Conservation (phyloP, 2,888 invertebrate species). For the Leucoptera coffeella region DNA sequence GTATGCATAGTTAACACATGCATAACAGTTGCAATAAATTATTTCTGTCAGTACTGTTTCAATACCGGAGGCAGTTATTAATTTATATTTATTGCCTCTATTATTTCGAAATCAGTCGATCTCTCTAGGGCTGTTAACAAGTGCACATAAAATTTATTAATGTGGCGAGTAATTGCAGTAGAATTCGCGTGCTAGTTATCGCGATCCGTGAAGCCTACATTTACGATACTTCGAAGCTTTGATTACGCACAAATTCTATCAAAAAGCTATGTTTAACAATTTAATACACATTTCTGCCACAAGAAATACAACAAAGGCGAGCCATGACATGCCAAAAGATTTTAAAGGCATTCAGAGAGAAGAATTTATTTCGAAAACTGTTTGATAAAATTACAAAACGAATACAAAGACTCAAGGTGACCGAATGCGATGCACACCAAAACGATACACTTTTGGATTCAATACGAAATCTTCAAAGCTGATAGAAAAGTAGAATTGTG, state of each 20-base stretch:
- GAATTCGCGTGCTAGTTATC: too few relatives aligned
- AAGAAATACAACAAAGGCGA: slow-evolving; percentile 52
- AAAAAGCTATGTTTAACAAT: too few relatives aligned
- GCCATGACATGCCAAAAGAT: slow-evolving; percentile 45
- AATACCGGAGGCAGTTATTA: slow-evolving; percentile 19
- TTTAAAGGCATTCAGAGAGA: slow-evolving; percentile 46
- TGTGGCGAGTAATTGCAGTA: too few relatives aligned
- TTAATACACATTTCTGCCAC: too few relatives aligned
- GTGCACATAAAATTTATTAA: slow-evolving; percentile 11
- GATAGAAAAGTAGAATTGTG: too few relatives aligned
- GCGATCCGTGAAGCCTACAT: too few relatives aligned
- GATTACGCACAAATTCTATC: too few relatives aligned
- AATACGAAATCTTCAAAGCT: too few relatives aligned
- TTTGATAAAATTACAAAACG: too few relatives aligned
- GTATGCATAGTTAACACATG: neutral
- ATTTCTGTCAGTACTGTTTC: slow-evolving; percentile 7
- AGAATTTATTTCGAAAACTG: slow-evolving; percentile 44
- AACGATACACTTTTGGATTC: too few relatives aligned
- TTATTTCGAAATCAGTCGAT: slow-evolving; percentile 24
- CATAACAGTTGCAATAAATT: slow-evolving; percentile 9
- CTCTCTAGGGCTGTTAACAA: slow-evolving; percentile 16
- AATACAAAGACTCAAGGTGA: slow-evolving; percentile 23
- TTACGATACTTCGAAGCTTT: too few relatives aligned
- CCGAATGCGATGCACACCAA: too few relatives aligned
- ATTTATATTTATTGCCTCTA: slow-evolving; percentile 19